These are phyloP conservation scores for Phaenicophaeus curvirostris DNA, from an alignment of 2,797 vertebrate species.

Conservation along the genomic window DNA sequence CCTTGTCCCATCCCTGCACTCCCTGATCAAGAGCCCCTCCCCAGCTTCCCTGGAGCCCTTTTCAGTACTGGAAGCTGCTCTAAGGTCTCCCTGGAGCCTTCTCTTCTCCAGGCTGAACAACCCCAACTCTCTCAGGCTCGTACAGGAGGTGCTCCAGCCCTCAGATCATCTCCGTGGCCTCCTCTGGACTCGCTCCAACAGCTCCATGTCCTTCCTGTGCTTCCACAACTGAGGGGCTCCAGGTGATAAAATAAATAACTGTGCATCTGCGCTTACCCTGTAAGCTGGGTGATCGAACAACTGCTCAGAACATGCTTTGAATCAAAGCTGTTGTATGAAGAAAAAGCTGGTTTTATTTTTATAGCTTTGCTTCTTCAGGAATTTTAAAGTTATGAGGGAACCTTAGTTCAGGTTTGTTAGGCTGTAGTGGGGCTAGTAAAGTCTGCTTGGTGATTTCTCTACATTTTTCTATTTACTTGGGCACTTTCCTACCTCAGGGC, in stretches of 20 bases:
- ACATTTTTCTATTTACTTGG: neutral
- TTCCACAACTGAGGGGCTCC: no score
- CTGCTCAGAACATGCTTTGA: neutral
- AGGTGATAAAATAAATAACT: neutral
- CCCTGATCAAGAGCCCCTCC: no score
- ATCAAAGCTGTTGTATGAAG: neutral
- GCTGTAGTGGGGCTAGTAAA: neutral
- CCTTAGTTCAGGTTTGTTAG: neutral
- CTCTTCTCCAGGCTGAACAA: no score
- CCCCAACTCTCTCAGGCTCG: no score
- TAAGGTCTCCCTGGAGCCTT: no score
- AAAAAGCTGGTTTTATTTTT: neutral
- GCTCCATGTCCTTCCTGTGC: no score
- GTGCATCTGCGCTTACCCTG: fast-evolving
- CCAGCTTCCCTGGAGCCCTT: no score
- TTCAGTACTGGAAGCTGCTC: no score
- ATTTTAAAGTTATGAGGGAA: neutral
- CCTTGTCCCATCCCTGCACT: no score
- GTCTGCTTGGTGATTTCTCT: neutral
- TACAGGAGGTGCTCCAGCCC: no score
- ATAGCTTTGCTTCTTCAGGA: neutral
- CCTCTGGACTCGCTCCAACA: no score
- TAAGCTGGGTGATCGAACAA: neutral
- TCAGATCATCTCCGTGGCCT: no score
- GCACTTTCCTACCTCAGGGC: neutral